Conservation (phyloP, 2,888 invertebrate species). For the Coenonympha arcania region DNA sequence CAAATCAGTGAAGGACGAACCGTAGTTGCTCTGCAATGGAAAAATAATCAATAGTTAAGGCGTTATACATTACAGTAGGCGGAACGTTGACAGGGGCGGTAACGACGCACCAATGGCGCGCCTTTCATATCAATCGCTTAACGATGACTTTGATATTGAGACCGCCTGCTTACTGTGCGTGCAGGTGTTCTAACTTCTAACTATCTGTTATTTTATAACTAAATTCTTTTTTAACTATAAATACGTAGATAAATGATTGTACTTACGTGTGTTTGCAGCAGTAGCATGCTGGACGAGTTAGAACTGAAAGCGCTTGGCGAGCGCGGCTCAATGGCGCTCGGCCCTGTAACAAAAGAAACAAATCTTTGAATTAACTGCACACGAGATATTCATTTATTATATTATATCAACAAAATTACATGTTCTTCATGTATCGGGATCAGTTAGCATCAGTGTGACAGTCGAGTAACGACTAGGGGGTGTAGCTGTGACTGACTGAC, state of each 20-base stretch:
- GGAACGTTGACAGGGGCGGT: constrained; percentile 56
- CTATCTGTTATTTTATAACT: constrained; percentile 1
- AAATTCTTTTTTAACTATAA: background rate
- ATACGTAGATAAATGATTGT: background rate
- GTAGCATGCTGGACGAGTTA: constrained; percentile 90
- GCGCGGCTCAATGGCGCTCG: constrained; percentile 73
- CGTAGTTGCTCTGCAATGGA: constrained; percentile 81
- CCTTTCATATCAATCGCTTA: constrained; percentile 33
- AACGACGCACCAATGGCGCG: constrained; percentile 53
- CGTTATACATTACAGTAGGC: constrained; percentile 59
- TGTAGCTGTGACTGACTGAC: constrained; percentile 48
- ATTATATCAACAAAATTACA: constrained; percentile 26
- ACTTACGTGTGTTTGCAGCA: constrained; percentile 92
- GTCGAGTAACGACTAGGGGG: constrained; percentile 25
- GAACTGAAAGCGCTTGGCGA: constrained; percentile 73
- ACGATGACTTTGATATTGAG: constrained; percentile 30
- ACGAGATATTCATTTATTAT: too few species aligned
- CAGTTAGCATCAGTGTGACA: constrained; percentile 12
- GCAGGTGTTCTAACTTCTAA: constrained; percentile 45
- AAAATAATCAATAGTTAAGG: constrained; percentile 52
- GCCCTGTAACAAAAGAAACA: constrained; percentile 62
- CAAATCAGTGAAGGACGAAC: constrained; percentile 85
- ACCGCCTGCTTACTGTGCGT: constrained; percentile 35
- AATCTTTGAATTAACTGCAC: constrained; percentile 30
- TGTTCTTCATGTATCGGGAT: constrained; percentile 12